Conservation (phyloP, 2,888 invertebrate species). For the Chloromyia formosa region DNA sequence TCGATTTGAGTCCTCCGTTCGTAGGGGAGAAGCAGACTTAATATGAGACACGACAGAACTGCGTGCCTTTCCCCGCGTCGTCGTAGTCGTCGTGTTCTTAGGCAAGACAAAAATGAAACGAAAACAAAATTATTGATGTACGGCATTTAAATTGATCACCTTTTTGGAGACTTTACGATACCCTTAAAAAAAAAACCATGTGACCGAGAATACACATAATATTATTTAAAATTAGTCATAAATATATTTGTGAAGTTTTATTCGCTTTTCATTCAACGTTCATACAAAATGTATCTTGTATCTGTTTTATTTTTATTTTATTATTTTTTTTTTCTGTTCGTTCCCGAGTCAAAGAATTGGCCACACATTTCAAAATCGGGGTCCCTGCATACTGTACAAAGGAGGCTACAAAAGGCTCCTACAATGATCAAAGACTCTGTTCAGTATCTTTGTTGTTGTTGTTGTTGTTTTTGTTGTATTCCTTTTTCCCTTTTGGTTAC, state of each 20-base stretch:
- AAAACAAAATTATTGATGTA: conserved; percentile 33
- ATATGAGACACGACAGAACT: not conserved
- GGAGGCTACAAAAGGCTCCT: not conserved
- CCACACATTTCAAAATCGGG: not conserved
- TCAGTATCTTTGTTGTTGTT: too few species aligned
- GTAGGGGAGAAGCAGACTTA: not conserved
- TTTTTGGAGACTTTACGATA: conserved; percentile 21
- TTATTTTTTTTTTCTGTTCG: not conserved
- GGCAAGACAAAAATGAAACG: not conserved
- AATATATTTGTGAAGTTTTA: conserved; percentile 37
- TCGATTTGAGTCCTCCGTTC: not conserved
- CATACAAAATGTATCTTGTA: too few species aligned
- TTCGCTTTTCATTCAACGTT: conserved; percentile 35
- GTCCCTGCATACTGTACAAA: not conserved
- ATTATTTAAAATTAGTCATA: conserved; percentile 44
- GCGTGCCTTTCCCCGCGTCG: not conserved
- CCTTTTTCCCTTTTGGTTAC: not conserved
- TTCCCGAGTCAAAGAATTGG: not conserved
- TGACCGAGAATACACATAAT: conserved; percentile 32
- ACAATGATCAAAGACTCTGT: not conserved
- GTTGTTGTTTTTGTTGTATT: not conserved
- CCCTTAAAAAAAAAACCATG: conserved; percentile 23
- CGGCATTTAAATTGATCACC: conserved; percentile 43
- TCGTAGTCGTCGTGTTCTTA: conserved; percentile 13
- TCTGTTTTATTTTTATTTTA: too few species aligned